Conservation (phyloP, 2,888 invertebrate species). For the Amblyjoppa fuscipennis region DNA sequence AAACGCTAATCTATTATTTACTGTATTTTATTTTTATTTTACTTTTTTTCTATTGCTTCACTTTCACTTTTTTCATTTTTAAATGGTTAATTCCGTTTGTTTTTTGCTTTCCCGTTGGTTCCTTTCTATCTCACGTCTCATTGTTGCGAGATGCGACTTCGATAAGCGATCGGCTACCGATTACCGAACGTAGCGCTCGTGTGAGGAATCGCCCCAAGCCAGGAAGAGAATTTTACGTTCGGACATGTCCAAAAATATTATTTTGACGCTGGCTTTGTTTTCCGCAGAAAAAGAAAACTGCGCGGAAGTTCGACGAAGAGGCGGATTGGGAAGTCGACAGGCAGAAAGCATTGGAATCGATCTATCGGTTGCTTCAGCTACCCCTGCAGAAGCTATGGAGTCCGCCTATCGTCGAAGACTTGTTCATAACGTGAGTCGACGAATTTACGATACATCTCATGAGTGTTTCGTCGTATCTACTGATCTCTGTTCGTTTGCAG, state of each 20-base stretch:
- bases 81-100: no score
- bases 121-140: no score
- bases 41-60: no score
- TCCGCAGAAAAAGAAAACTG: constrained; percentile 79
- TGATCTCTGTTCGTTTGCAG: constrained; percentile 84
- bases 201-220: no score
- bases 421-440: constrained; percentile 91
- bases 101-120: no score
- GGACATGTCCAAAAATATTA: background rate
- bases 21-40: no score
- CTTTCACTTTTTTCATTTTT: no score
- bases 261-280: constrained; percentile 38
- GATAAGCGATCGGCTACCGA: no score
- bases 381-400: constrained; percentile 92
- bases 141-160: no score
- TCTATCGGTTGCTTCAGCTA: constrained; percentile 90
- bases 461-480: constrained; percentile 14
- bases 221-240: no score
- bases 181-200: no score
- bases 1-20: no score
- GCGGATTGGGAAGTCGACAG: constrained; percentile 90
- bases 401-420: constrained; percentile 93
- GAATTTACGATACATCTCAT: constrained; percentile 21
- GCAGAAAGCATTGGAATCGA: constrained; percentile 88
- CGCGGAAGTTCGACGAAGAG: constrained; percentile 84